Base-by-base conservation (phyloP, 2,888 invertebrate genomes). In the Mechanitis messenoides region DNA sequence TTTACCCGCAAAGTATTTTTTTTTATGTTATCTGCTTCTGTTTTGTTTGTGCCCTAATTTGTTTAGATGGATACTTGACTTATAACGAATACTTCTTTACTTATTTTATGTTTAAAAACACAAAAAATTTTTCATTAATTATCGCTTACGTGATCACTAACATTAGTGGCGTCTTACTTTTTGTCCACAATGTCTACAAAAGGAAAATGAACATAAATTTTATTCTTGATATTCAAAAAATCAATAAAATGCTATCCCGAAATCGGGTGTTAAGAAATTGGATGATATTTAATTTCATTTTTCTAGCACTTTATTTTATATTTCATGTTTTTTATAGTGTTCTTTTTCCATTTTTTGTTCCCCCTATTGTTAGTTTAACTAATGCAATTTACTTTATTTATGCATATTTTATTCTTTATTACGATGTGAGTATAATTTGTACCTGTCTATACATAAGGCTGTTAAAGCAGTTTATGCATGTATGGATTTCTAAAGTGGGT, bases 161-260 rank as follows among this genome's bases (percentile, higher is more conserved):
- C 6, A 3, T 61, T 3, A 50, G 56, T 20, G 31, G 63, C 33
- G 31, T 62, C 7, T 7, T 64, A 1, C 53, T 67, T 35, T 62
- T 56, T 20, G 9, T 64, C 45, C 62, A 50, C 46, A 67, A 46
- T 9, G 59, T 67, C 35, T 61, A 56, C 3, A 53, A 46, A 42
- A 56, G 47, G 0, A 56, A 61, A 38, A 35, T 11, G 20, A 42
- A 59, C 11, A 33, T 65, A 0, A n/a, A 59, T 45, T 35, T 67
- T 3, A 60, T 68, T 33, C 6, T 64, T 11, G 64, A 56, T 4
- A 3, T 67, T 1, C 65, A 68, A 28, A 67, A 64, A 53, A 58
- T 62, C 12, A 35, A 50, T 33, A 60, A 53, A 6, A 45, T 11
- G 6, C 3, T 46, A 50, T 20, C 20, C 54, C 28, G 33, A 38